Percentiles rank a stretch among this genome's conserved stretches.
Evolutionary conservation across 1,140 invertebrate species (phyloP).

Genomic region (Maniola jurtina): DNA sequence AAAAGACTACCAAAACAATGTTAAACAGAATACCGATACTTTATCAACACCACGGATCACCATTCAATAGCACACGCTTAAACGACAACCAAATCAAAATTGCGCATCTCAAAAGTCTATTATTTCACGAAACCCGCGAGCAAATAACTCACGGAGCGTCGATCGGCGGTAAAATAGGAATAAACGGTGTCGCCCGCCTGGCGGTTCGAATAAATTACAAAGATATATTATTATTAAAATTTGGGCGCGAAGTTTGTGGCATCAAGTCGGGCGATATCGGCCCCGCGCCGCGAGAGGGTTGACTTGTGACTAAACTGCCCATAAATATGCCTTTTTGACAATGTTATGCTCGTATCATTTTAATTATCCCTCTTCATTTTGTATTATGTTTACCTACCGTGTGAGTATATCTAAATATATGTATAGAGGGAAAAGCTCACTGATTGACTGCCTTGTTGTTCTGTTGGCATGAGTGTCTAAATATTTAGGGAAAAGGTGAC

Average conservation of each 20-base stretch:
- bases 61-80: not conserved
- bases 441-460: no score
- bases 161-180: slow-evolving; percentile 39
- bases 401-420: no score
- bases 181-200: slow-evolving; percentile 35
- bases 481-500: no score
- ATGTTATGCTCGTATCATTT: slow-evolving; percentile 25
- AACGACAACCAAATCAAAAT: not conserved
- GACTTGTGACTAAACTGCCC: slow-evolving; percentile 25
- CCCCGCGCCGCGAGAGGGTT: slow-evolving; percentile 27
- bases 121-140: not conserved
- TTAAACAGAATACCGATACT: no score
- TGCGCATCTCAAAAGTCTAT: slow-evolving; percentile 3
- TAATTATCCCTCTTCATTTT: slow-evolving; percentile 8
- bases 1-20: no score
- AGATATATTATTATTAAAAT: slow-evolving; percentile 54
- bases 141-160: slow-evolving; percentile 28
- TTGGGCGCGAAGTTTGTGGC: slow-evolving; percentile 36
- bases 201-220: slow-evolving; percentile 48
- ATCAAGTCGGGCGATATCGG: slow-evolving; percentile 33
- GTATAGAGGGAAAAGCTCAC: no score
- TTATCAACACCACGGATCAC: no score
- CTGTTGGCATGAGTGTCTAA: no score
- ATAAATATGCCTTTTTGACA: slow-evolving; percentile 30
- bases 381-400: not conserved